Conservation (phyloP, 2,888 invertebrate species). For the Drosophila vallismaia region DNA sequence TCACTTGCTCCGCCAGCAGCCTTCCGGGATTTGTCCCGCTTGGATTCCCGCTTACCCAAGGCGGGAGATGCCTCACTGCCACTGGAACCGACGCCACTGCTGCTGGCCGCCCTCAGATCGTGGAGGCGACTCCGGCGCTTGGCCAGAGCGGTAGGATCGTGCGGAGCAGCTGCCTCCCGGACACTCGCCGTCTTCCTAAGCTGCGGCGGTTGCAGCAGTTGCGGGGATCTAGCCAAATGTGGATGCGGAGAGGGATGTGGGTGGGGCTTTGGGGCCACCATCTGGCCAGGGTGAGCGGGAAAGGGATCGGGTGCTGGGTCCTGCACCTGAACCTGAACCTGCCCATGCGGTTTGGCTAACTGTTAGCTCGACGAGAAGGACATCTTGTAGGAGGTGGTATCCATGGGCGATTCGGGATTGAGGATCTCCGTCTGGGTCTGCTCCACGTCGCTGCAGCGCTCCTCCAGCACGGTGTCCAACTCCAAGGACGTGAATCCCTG, state of each 20-base stretch:
- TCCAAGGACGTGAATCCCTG: constrained; percentile 91
- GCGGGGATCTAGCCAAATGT: constrained; percentile 26
- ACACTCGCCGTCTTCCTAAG: constrained; percentile 67
- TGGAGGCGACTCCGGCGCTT: constrained; percentile 69
- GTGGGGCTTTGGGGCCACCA: not conserved
- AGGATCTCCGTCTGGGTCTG: constrained; percentile 86
- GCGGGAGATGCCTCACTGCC: constrained; percentile 52
- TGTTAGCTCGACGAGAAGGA: constrained; percentile 81
- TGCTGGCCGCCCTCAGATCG: constrained; percentile 61
- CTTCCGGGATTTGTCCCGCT: constrained; percentile 43
- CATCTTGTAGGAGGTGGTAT: constrained; percentile 80
- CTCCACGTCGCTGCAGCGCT: constrained; percentile 92
- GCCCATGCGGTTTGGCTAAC: constrained; percentile 60
- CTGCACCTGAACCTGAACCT: constrained; percentile 43
- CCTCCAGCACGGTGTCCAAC: constrained; percentile 93
- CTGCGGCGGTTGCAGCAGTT: constrained; percentile 49
- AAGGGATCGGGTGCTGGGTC: not conserved
- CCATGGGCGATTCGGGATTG: constrained; percentile 83
- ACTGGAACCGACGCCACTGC: constrained; percentile 23
- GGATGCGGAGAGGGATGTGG: not conserved
- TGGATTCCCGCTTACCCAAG: constrained; percentile 54
- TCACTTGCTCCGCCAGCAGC: constrained; percentile 4
- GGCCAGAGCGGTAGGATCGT: constrained; percentile 56
- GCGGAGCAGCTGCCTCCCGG: constrained; percentile 46
- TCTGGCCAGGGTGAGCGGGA: not conserved